These are phyloP conservation scores for Coranthus polyacanthus DNA, from an alignment of 2,797 vertebrate genomes.

Conservation along the genomic window DNA sequence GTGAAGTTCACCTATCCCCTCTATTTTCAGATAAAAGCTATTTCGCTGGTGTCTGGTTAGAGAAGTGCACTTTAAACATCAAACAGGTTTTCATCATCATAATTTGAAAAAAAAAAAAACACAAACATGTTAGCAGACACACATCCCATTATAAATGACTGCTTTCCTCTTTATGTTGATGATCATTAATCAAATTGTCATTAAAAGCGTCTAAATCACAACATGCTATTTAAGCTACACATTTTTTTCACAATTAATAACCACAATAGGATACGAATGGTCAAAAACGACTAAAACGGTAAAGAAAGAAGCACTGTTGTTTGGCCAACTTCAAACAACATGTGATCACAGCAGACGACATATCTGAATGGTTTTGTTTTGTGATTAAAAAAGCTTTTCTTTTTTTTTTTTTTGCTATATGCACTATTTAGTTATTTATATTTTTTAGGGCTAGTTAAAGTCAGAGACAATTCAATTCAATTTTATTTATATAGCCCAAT, in stretches of 20 bases:
- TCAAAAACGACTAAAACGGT: no score
- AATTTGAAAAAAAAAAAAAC: constrained; percentile 10
- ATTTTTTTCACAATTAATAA: not conserved
- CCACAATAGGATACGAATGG: no score
- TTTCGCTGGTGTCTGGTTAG: constrained; percentile 12
- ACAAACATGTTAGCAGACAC: not conserved
- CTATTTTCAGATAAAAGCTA: constrained; percentile 34
- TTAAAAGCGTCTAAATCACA: not conserved
- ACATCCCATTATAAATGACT: not conserved
- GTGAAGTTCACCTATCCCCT: constrained; percentile 19
- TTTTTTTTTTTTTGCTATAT: no score
- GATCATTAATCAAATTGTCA: not conserved
- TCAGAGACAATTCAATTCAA: no score
- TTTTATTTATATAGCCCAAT: no score
- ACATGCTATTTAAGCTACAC: not conserved
- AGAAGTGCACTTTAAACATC: constrained; percentile 18
- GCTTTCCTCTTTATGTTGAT: not conserved
- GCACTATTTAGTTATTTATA: no score
- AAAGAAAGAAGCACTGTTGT: no score
- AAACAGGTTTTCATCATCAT: constrained; percentile 12
- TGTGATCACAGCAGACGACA: no score
- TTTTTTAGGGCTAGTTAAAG: no score
- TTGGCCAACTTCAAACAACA: no score
- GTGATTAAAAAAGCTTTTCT: no score
- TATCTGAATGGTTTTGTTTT: no score